Percentiles rank a stretch among this genome's conserved stretches.
phyloP scores from a whole-genome alignment of 2,113 vertebrate species.

The Vidua chalybeata region DNA sequence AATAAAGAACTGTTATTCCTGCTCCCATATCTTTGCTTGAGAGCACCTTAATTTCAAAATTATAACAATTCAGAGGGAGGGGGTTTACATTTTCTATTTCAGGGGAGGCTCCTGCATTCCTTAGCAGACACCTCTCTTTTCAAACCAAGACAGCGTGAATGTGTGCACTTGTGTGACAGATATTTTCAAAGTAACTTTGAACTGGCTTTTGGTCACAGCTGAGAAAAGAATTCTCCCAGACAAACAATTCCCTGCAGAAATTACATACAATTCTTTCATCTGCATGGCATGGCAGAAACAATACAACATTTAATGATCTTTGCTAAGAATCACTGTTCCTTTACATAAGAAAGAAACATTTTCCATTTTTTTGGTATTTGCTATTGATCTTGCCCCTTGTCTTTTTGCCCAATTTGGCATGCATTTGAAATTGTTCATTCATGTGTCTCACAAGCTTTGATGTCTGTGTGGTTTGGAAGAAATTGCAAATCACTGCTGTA shows the following conservation, averaged over 20 bases:
- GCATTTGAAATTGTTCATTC: slow-evolving; percentile 32
- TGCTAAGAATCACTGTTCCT: not conserved
- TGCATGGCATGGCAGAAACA: slow-evolving; percentile 8
- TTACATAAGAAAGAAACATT: not conserved
- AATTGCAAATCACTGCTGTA: slow-evolving; percentile 7
- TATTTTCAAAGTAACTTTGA: not conserved
- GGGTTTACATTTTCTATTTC: too few relatives aligned
- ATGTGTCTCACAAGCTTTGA: slow-evolving; percentile 24
- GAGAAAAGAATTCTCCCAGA: not conserved
- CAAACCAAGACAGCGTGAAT: too few relatives aligned
- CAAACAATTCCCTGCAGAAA: not conserved
- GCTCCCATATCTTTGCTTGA: too few relatives aligned
- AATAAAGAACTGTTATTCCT: too few relatives aligned
- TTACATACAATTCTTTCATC: slow-evolving; percentile 13
- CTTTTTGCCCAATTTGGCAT: slow-evolving; percentile 27
- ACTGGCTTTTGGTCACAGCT: not conserved
- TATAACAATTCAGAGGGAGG: too few relatives aligned
- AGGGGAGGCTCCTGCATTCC: too few relatives aligned
- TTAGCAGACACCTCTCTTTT: too few relatives aligned
- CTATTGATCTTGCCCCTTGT: slow-evolving; percentile 31
- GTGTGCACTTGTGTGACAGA: not conserved
- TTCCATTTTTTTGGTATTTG: not conserved
- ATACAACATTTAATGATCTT: not conserved
- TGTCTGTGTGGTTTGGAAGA: not conserved
- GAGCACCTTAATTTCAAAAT: too few relatives aligned